Conservation (phyloP, 2,113 vertebrate genomes). For the Lethenteron camtschaticum region DNA sequence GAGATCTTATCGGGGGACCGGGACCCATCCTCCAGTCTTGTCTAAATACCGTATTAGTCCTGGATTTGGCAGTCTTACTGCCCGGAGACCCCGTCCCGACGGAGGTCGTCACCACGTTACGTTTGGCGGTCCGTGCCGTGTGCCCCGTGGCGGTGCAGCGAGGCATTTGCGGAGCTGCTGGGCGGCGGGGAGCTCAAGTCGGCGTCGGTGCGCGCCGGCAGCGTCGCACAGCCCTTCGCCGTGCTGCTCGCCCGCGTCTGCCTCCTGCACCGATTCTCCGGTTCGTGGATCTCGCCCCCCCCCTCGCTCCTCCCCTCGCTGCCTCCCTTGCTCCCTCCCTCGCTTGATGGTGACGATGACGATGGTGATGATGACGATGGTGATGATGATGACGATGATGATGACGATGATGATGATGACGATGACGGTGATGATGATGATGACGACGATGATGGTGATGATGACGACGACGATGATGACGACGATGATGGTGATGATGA, state of each 20-base stretch:
- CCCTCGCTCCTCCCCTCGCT: background rate
- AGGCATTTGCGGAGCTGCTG: conserved; percentile 78
- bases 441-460: no score
- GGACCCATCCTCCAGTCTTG: background rate
- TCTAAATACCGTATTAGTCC: background rate
- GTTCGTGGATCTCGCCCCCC: background rate
- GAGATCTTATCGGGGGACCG: background rate
- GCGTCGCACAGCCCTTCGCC: conserved; percentile 62
- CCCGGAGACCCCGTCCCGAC: background rate
- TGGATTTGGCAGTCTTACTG: background rate
- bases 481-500: no score
- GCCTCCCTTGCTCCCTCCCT: background rate
- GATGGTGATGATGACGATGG: background rate
- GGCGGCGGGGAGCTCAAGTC: conserved; percentile 75
- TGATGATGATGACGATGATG: background rate
- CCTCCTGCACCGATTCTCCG: conserved; percentile 41
- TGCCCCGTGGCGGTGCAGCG: conserved; percentile 23
- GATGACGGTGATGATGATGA: conserved; percentile 44
- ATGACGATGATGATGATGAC: background rate
- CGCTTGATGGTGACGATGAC: background rate
- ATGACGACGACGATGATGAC: no score
- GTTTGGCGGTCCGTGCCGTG: background rate
- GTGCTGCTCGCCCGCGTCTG: conserved; percentile 85
- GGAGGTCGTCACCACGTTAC: background rate
- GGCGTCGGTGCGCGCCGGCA: conserved; percentile 55